phyloP scores from a whole-genome alignment of 2,888 invertebrate genomes.

The Hypomecis punctinalis region DNA sequence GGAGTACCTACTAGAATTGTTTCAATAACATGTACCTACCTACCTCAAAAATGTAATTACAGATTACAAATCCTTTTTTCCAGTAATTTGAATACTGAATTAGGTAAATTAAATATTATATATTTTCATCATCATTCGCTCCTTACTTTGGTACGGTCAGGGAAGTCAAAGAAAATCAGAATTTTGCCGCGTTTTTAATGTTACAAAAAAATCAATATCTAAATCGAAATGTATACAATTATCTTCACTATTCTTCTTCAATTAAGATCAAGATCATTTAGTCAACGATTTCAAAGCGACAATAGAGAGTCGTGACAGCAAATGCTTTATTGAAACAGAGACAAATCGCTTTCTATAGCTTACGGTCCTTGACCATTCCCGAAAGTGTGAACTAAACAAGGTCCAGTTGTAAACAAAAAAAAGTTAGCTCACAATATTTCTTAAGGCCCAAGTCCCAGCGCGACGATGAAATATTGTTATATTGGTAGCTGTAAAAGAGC shows the following conservation, averaged over 20 bases:
- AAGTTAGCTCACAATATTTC: conserved; percentile 49
- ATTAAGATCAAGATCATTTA: conserved; percentile 74
- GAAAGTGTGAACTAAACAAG: conserved; percentile 66
- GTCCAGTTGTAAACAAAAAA: conserved; percentile 64
- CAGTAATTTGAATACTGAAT: no score
- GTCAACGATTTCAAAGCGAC: conserved; percentile 57
- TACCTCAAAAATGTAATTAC: no score
- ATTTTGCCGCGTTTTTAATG: background rate
- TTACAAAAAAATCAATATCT: conserved; percentile 25
- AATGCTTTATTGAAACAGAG: conserved; percentile 65
- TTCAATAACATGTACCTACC: no score
- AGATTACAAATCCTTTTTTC: no score
- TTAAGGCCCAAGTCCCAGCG: conserved; percentile 53
- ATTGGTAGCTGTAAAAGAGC: conserved; percentile 72
- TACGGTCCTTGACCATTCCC: conserved; percentile 75
- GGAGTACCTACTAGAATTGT: no score
- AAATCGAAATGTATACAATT: conserved; percentile 18
- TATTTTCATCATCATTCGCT: no score
- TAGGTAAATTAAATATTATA: no score
- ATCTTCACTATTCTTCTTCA: conserved; percentile 47
- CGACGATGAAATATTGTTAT: conserved; percentile 79
- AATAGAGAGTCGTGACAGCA: conserved; percentile 74
- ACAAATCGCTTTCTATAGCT: conserved; percentile 68
- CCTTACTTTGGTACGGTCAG: background rate
- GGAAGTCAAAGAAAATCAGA: background rate